Evolutionary conservation across 2,888 invertebrate genomes (phyloP), one percentile per base, ranked within the genome.

Genomic region (Machimus atricapillus): DNA sequence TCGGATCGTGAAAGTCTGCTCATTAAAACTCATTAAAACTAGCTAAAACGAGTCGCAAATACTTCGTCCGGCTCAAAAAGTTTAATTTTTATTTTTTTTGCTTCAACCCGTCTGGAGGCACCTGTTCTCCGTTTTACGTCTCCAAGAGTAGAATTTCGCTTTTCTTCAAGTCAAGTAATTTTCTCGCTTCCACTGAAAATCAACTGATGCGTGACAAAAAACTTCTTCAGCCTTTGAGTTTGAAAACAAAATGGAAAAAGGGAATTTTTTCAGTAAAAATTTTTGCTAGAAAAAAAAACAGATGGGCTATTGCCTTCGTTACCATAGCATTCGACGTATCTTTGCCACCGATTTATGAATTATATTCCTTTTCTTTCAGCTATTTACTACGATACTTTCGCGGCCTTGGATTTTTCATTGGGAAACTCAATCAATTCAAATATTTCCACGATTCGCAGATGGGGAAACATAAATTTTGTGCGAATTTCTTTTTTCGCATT

Each of bases 121-220:
- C 66, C 66, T 66, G 66, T 27, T 66, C 66, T 66, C 12, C 66
- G 12, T 27, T 27, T 66, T 66, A 23, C 12, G 66, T 66, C 66
- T 66, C 66, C 52, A 12, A 66, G 27, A 66, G 19, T 66, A 52
- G 56, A 82, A 82, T 58, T 82, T 66, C 23, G n/a, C 58, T 78
- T 37, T 78, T 23, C 78, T 27, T 43, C 43, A 14, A 46, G 43
- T 46, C 78, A 78, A 43, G n/a, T n/a, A 76, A 76, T 78, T 78
- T 78, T 78, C 78, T 46, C 40, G 46, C 37, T 46, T 78, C 40
- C 46, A 78, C n/a, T n/a, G n/a, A 23, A 78, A 78, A 43, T 37
- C 34, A 82, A 82, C 82, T 66, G 82, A 82, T 82, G 82, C 82
- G 58, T 37, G 37, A 34, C 34, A 82, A n/a, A 82, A 78, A 78